A percentile compares a stretch with the other conserved stretches of the same genome.
Conservation (phyloP, 2,797 vertebrate genomes). For the Syngnathus rostellatus region DNA sequence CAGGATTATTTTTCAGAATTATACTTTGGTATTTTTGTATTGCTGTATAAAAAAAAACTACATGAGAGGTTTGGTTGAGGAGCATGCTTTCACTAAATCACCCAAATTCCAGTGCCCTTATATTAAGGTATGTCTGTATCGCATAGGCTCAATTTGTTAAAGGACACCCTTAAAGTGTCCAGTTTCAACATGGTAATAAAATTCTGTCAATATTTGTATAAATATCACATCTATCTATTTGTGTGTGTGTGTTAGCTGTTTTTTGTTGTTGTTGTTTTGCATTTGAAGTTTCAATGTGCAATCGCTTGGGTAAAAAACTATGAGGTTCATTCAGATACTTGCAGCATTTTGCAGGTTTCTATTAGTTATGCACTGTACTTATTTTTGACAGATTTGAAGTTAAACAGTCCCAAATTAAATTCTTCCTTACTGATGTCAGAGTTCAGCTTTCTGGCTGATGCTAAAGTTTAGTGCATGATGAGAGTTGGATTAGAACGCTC, state of each 20-base stretch:
- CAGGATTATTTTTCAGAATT: not conserved
- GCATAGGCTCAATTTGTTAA: not conserved
- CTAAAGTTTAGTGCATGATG: not conserved
- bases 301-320: not conserved
- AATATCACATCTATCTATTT: not conserved
- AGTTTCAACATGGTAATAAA: not conserved
- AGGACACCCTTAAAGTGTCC: not conserved
- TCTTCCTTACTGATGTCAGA: not conserved
- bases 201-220: not conserved
- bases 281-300: no score
- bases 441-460: not conserved
- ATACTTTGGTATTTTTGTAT: not conserved
- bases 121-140: not conserved
- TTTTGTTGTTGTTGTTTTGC: not conserved
- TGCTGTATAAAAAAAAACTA: not conserved
- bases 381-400: slow-evolving; percentile 2
- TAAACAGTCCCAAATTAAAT: not conserved
- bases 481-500: not conserved
- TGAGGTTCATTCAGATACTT: not conserved
- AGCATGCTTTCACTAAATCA: not conserved
- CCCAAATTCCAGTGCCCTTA: not conserved
- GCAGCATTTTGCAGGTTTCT: not conserved
- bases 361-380: not conserved
- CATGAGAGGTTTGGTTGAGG: not conserved
- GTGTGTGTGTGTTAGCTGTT: not conserved